Evolutionary conservation across 1,140 invertebrate genomes (phyloP).

Genomic region (Elymnias hypermnestra): DNA sequence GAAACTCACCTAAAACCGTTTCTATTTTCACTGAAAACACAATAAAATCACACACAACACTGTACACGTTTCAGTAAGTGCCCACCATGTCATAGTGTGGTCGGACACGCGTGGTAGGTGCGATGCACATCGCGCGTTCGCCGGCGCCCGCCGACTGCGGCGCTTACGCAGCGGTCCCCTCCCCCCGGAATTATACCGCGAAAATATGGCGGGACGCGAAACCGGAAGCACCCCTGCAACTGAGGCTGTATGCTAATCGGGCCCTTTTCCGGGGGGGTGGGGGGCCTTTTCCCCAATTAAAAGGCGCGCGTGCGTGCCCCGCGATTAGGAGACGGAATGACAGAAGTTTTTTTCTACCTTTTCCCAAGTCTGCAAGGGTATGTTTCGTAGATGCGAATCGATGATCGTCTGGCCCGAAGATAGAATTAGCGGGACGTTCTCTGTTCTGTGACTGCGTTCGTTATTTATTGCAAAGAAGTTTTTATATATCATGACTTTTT

Average conservation of each 20-base stretch:
- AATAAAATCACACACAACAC: constrained; percentile 57
- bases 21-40: constrained; percentile 27
- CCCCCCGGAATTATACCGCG: constrained; percentile 31
- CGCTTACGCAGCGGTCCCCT: constrained; percentile 50
- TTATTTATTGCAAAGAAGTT: no score
- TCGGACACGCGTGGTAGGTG: constrained; percentile 1
- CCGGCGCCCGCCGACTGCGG: constrained; percentile 66
- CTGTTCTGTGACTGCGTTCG: constrained; percentile 1
- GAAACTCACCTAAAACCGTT: constrained; percentile 40
- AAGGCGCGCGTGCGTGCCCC: constrained; percentile 70
- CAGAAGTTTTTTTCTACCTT: constrained; percentile 63
- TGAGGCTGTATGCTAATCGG: constrained; percentile 70
- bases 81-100: constrained; percentile 18
- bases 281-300: constrained; percentile 74
- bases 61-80: constrained; percentile 30
- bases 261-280: constrained; percentile 67
- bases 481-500: no score
- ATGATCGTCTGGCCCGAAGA: constrained; percentile 39
- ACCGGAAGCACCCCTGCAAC: constrained; percentile 55
- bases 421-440: constrained; percentile 6
- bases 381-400: constrained; percentile 45
- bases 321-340: constrained; percentile 66
- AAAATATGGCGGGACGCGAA: constrained; percentile 52
- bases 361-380: constrained; percentile 64
- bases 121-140: constrained; percentile 53